Percentiles rank a stretch among this genome's conserved stretches.
Evolutionary conservation across 2,888 invertebrate species (phyloP).

Genomic region (Pachycephus smyrnensis): DNA sequence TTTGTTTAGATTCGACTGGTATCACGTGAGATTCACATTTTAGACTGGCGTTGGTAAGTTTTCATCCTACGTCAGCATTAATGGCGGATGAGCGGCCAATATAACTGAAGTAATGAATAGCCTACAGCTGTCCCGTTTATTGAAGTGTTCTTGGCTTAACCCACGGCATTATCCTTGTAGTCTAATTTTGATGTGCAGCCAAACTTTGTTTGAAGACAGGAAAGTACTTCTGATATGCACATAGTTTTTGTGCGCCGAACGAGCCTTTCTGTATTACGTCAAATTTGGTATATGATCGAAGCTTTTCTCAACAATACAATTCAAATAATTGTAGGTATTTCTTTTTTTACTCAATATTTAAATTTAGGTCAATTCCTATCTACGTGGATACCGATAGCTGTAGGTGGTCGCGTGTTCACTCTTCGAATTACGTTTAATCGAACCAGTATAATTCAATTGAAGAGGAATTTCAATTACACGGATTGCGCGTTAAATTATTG

Average conservation of each 20-base stretch:
- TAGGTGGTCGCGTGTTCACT: not conserved
- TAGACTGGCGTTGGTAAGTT: not conserved
- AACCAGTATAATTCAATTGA: not conserved
- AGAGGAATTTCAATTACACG: not conserved
- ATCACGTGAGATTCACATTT: not conserved
- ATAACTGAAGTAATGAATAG: constrained; percentile 50
- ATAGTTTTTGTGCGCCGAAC: not conserved
- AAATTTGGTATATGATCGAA: not conserved
- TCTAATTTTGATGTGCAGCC: not conserved
- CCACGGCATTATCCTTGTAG: constrained; percentile 6
- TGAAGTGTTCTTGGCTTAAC: constrained; percentile 33
- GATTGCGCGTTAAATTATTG: not conserved
- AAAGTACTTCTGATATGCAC: not conserved
- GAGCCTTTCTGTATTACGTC: not conserved
- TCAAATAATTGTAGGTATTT: not conserved
- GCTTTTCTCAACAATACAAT: not conserved
- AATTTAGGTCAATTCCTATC: not conserved
- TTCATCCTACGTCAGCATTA: constrained; percentile 34
- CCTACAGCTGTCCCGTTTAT: constrained; percentile 48
- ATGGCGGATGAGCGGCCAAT: constrained; percentile 51
- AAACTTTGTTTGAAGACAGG: not conserved
- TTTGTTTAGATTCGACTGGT: not conserved
- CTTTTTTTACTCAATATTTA: not conserved
- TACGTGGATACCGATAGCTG: not conserved
- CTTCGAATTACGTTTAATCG: not conserved